Base-by-base conservation (phyloP, 2,113 vertebrate genomes). In the Turdus rufiventris region DNA sequence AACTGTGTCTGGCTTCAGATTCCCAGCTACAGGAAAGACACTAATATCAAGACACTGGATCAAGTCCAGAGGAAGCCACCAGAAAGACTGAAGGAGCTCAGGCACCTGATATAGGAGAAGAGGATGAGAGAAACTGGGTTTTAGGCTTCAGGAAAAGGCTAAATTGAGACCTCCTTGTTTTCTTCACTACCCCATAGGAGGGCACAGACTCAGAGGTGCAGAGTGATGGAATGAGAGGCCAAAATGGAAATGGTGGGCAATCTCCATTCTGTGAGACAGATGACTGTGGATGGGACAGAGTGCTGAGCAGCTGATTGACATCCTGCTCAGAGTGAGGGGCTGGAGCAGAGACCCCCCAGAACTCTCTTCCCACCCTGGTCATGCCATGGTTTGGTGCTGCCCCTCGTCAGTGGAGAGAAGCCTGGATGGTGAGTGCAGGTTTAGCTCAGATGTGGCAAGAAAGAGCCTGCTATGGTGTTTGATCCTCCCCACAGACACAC, bases 361-460 rank as follows among this genome's bases (percentile, higher is more conserved):
- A 33, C 56, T 71, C 34, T 29, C 61, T 74, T 87, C n/a, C 25
- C 34, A 34, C 26, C 43, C 48, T 38, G 12, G 3, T 57, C 12
- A 36, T 34, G 18, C 14, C 0, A 1, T 9, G 38, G 33, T 66
- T 82, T 15, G 15, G 18, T 75, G 40, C 57, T 68, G 77, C 28
- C 42, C 18, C 29, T 42, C 0, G 0, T 34, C 12, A 66, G 34
- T 5, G 0, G 40, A 63, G 53, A 57, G 61, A 63, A 78, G 34
- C 48, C 57, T 72, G 85, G 20, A 25, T 56, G 54, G 17, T 3
- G 18, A 85, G 21, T 0, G 0, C 62, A 76, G 31, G 31, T 89
- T 81, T 81, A 91, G 29, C 65, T 71, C 7, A 4, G 36, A 38
- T 29, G 8, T 20, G 53, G 38, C 0, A 4, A 66, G 67, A 53